Base-by-base conservation (phyloP, 35 echinoderm and acorn worm species). In the Amphiura filiformis region DNA sequence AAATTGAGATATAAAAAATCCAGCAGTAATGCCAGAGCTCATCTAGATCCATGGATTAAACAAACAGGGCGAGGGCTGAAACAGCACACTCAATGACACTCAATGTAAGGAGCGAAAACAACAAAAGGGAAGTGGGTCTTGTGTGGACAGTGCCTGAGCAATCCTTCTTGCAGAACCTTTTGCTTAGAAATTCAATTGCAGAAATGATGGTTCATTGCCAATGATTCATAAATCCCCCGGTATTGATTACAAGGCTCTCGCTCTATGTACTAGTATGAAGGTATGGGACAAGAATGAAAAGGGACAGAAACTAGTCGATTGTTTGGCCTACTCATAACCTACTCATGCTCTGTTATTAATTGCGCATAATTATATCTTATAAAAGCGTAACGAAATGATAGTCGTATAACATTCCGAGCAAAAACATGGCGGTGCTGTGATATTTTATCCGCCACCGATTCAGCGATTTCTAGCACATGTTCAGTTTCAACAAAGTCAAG, bases 131-230 rank as follows among this genome's bases (percentile, higher is more conserved):
- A 70, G 26, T 70, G 7, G 61, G 17, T 70, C 61, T 70, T 70
- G 61, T n/a, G n/a, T 70, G 61, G 61, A 70, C 61, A 70, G 61
- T 70, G 61, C 7, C 61, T 15, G 28, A 13, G 28, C 61, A 70
- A 70, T 70, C 11, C 61, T 13, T 2, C 41, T n/a, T 70, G n/a
- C n/a, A n/a, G n/a, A n/a, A n/a, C n/a, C n/a, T n/a, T n/a, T n/a
- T n/a, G 61, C 61, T 70, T 13, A 26, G 26, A n/a, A 26, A 70
- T 70, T 70, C 61, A 70, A 70, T 70, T 70, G 61, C 7, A 70
- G 61, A 70, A 70, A 70, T 70, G n/a, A n/a, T n/a, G 61, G 61
- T 70, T 70, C 61, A 70, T 70, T 23, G 61, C 7, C 61, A 70
- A 30, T 70, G 61, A 70, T 70, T 70, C 61, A 70, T 70, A 70